These are phyloP conservation scores for Cichlasoma orientale DNA, from an alignment of 2,797 vertebrate genomes.

Conservation along the genomic window DNA sequence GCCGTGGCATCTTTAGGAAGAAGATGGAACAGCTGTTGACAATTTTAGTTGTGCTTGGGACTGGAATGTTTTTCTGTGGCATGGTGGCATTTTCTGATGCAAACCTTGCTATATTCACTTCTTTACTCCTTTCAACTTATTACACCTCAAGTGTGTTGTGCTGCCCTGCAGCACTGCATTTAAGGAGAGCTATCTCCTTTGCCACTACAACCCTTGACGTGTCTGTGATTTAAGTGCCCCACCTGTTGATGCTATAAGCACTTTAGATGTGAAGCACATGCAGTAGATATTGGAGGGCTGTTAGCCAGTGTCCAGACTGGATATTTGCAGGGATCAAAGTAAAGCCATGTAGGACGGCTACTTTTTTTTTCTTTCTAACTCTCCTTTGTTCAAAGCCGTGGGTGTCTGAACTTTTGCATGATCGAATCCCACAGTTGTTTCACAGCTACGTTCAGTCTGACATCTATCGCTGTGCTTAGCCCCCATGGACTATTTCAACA, in stretches of 20 bases:
- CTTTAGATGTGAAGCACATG: slow-evolving; percentile 48
- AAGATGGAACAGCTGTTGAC: slow-evolving; percentile 52
- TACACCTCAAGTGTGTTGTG: slow-evolving; percentile 24
- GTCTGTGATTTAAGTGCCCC: slow-evolving; percentile 39
- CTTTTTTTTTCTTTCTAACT: slow-evolving; percentile 17
- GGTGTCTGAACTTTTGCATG: slow-evolving; percentile 30
- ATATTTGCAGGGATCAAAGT: slow-evolving; percentile 21
- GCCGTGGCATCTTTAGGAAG: slow-evolving; percentile 50
- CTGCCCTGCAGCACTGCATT: slow-evolving; percentile 21
- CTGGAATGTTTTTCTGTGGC: slow-evolving; percentile 27
- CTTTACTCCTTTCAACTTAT: slow-evolving; percentile 18
- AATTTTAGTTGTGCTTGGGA: slow-evolving; percentile 33
- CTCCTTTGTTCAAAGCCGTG: slow-evolving; percentile 31
- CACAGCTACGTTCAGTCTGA: slow-evolving; percentile 18
- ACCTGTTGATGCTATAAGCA: slow-evolving; percentile 25
- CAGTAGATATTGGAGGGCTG: neutral
- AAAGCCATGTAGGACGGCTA: neutral
- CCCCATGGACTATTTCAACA: slow-evolving; percentile 26
- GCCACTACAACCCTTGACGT: slow-evolving; percentile 36
- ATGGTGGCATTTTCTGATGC: slow-evolving; percentile 33
- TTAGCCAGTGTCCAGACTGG: slow-evolving; percentile 9
- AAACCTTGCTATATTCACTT: slow-evolving; percentile 50
- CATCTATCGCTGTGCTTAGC: slow-evolving; percentile 16
- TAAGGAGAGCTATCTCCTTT: slow-evolving; percentile 3
- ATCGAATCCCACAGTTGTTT: slow-evolving; percentile 36